Evolutionary conservation across 2,888 invertebrate species (phyloP).

Genomic region (Pseudanteris insignis): DNA sequence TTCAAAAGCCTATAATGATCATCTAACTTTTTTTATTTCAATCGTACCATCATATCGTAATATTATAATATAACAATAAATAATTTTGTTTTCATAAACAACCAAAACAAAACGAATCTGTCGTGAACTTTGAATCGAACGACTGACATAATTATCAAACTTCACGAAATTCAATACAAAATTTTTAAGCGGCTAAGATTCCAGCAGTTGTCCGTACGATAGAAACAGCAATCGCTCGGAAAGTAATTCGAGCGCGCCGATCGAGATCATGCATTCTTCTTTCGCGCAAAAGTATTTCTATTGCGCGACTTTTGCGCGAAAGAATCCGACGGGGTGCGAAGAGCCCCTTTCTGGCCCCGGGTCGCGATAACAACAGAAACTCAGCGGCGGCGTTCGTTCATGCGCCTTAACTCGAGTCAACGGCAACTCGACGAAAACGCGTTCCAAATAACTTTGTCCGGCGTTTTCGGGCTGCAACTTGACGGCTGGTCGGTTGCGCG

Average conservation of each 20-base stretch:
- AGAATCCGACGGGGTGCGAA: slow-evolving; percentile 41
- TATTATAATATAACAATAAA: too few species aligned
- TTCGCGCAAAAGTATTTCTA: slow-evolving; percentile 34
- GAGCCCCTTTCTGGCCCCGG: slow-evolving; percentile 32
- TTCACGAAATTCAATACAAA: too few species aligned
- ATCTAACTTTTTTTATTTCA: too few species aligned
- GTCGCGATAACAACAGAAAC: slow-evolving; percentile 47
- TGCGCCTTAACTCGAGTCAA: slow-evolving; percentile 43
- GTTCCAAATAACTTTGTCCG: slow-evolving; percentile 46
- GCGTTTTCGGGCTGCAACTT: slow-evolving; percentile 50
- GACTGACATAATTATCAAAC: too few species aligned
- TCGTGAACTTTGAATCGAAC: too few species aligned
- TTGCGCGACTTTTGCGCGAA: slow-evolving; percentile 37
- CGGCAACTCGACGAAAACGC: slow-evolving; percentile 41
- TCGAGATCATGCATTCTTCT: slow-evolving; percentile 8
- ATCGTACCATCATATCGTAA: too few species aligned
- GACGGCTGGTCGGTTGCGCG: slow-evolving; percentile 50
- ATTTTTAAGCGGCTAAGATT: neutral
- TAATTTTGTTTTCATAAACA: too few species aligned
- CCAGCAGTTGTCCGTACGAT: too few species aligned
- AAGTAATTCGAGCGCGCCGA: slow-evolving; percentile 26
- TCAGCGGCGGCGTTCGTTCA: slow-evolving; percentile 45
- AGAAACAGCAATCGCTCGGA: slow-evolving; percentile 15
- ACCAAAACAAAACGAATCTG: too few species aligned
- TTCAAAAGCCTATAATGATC: too few species aligned